Evolutionary conservation across 2,797 vertebrate genomes (phyloP).

Genomic region (Galago senegalensis): DNA sequence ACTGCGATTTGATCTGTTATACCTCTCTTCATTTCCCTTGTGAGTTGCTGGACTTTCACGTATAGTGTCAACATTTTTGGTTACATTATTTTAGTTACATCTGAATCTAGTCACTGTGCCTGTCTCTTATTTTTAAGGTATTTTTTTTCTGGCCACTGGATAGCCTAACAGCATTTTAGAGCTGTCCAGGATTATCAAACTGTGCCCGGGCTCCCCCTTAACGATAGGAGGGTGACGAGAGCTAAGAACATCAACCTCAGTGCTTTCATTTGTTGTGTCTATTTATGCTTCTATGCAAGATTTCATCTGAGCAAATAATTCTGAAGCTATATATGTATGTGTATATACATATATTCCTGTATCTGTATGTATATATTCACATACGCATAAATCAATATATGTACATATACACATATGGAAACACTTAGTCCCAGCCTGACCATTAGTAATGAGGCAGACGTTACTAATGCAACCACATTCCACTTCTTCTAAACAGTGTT

Average conservation of each 20-base stretch:
- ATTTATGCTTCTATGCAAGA: neutral
- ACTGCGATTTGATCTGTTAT: neutral
- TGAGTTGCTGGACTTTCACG: neutral
- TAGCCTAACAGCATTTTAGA: neutral
- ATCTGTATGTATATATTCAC: neutral
- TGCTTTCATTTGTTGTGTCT: neutral
- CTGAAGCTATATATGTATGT: neutral
- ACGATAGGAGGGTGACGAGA: neutral
- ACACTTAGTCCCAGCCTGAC: neutral
- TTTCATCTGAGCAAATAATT: neutral
- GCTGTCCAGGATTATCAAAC: neutral
- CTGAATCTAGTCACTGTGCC: neutral
- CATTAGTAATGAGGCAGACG: neutral
- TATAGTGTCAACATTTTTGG: no score
- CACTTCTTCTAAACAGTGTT: neutral
- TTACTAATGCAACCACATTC: neutral
- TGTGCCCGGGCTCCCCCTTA: no score
- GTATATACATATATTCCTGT: neutral
- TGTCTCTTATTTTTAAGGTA: neutral
- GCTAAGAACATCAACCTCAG: neutral
- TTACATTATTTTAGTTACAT: neutral
- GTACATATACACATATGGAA: neutral
- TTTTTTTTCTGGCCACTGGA: neutral
- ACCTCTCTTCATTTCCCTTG: neutral
- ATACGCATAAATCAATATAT: accelerated